phyloP scores from a whole-genome alignment of 2,797 vertebrate species.

The Delichon dasypus region DNA sequence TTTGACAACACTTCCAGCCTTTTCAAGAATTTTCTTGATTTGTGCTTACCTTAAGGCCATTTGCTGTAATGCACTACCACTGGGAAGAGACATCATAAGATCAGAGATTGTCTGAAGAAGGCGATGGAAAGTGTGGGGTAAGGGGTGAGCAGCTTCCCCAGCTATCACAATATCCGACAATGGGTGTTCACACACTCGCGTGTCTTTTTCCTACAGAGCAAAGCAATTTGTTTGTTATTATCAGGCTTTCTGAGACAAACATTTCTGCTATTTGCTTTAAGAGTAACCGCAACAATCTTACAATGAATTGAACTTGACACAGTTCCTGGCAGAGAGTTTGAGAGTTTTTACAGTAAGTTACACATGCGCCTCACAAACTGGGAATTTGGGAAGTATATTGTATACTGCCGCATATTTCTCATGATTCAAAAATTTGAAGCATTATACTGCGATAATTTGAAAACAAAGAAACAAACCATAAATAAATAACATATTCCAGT shows the following conservation, averaged over 20 bases:
- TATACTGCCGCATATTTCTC: background rate
- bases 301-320: background rate
- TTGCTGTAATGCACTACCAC: constrained; percentile 96
- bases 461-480: background rate
- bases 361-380: background rate
- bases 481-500: background rate
- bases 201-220: constrained; percentile 88
- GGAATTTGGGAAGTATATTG: background rate
- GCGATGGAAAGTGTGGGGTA: constrained; percentile 97
- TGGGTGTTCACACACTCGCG: constrained; percentile 96
- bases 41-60: constrained; percentile 92
- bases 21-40: background rate
- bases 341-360: background rate
- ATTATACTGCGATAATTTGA: background rate
- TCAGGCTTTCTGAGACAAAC: background rate
- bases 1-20: background rate
- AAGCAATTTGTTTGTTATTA: background rate
- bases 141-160: constrained; percentile 95
- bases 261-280: background rate
- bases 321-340: background rate
- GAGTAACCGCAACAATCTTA: background rate
- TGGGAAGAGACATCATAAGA: constrained; percentile 99
- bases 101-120: constrained; percentile 99
- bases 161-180: constrained; percentile 98
- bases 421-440: background rate